Evolutionary conservation across 2,113 vertebrate species (phyloP).

Genomic region (Periophthalmus modestus): DNA sequence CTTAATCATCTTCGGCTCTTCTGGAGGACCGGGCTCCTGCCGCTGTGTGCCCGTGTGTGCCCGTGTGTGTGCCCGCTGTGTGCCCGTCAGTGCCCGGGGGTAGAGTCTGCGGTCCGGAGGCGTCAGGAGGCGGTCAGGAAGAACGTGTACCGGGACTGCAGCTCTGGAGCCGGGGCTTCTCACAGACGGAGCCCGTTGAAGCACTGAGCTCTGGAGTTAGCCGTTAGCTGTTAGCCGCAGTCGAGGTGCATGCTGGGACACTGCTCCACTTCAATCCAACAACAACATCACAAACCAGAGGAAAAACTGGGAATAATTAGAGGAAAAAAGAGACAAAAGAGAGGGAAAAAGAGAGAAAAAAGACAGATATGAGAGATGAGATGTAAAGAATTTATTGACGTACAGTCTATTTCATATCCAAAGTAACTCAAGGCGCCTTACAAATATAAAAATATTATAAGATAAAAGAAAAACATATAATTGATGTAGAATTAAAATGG

Average conservation of each 20-base stretch:
- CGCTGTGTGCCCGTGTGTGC: constrained; percentile 23
- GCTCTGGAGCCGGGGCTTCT: not conserved
- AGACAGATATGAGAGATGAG: no score
- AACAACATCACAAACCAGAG: not conserved
- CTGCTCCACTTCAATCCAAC: not conserved
- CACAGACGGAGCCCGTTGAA: not conserved
- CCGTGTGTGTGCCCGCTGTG: not conserved
- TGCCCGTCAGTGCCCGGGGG: constrained; percentile 19
- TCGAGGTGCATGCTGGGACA: constrained; percentile 2
- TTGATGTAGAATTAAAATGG: no score
- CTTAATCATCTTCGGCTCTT: constrained; percentile 87
- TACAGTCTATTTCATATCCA: no score
- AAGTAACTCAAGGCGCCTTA: no score
- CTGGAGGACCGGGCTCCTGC: constrained; percentile 19
- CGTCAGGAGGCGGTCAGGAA: not conserved
- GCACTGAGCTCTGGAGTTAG: not conserved
- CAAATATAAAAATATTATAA: no score
- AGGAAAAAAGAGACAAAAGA: not conserved
- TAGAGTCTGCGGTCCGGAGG: not conserved
- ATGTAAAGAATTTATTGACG: not conserved
- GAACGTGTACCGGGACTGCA: not conserved
- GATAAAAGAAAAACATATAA: no score
- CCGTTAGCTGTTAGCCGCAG: constrained; percentile 5
- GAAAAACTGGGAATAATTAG: not conserved
- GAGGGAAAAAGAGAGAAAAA: no score